Evolutionary conservation across 2,113 vertebrate species (phyloP).

Genomic region (Cheilinus undulatus): DNA sequence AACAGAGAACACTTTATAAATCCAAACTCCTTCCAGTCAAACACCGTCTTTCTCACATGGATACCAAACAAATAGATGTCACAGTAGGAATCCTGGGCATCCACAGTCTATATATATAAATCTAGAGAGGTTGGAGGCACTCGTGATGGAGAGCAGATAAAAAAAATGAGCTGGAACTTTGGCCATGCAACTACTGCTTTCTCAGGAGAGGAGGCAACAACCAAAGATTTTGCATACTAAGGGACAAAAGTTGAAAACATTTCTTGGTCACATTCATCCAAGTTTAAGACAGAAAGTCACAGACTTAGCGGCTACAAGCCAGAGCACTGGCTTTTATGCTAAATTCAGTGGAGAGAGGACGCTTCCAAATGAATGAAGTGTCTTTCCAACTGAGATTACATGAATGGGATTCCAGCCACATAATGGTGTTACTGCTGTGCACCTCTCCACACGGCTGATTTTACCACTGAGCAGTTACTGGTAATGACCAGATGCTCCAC

Average conservation of each 20-base stretch:
- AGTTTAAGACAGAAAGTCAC: slow-evolving; percentile 2
- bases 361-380: slow-evolving; percentile 48
- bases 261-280: slow-evolving; percentile 16
- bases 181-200: slow-evolving; percentile 12
- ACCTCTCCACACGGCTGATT: slow-evolving; percentile 49
- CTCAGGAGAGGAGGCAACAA: slow-evolving; percentile 16
- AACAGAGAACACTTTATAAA: slow-evolving; percentile 42
- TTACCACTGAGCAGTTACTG: slow-evolving; percentile 55
- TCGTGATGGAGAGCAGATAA: slow-evolving; percentile 52
- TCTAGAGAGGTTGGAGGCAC: slow-evolving; percentile 54
- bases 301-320: slow-evolving; percentile 11
- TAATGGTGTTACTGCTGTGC: slow-evolving; percentile 54
- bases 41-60: slow-evolving; percentile 35
- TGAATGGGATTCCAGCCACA: slow-evolving; percentile 55
- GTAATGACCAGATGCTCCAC: slow-evolving; percentile 59
- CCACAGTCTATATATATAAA: slow-evolving; percentile 68
- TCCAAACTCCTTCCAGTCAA: slow-evolving; percentile 20
- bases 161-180: slow-evolving; percentile 47
- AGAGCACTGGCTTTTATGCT: slow-evolving; percentile 7
- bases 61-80: slow-evolving; percentile 57
- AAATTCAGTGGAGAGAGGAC: slow-evolving; percentile 36
- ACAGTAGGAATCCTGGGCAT: slow-evolving; percentile 63
- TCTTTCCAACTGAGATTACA: slow-evolving; percentile 54
- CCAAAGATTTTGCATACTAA: slow-evolving; percentile 4
- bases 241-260: slow-evolving; percentile 19